A percentile compares a stretch with the other conserved stretches of the same genome.
phyloP scores from a whole-genome alignment of 2,797 vertebrate species.

The Heliangelus exortis region DNA sequence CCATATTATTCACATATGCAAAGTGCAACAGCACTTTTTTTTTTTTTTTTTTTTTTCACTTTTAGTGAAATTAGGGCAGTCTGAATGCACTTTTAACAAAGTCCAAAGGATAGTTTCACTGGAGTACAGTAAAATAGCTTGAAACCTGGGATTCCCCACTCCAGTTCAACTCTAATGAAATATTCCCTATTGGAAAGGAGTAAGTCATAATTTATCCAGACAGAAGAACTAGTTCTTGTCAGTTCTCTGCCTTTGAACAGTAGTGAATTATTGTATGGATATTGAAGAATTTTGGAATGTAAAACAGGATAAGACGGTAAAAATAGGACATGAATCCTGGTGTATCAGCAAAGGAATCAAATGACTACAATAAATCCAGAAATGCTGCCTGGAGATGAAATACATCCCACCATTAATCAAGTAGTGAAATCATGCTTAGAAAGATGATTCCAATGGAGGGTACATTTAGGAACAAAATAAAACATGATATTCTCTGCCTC shows the following conservation, averaged over 20 bases:
- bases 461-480: background rate
- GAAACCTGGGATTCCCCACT: background rate
- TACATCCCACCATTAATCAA: background rate
- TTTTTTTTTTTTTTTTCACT: background rate
- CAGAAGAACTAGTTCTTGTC: background rate
- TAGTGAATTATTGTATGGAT: background rate
- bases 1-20: background rate
- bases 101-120: background rate
- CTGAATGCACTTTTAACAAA: background rate
- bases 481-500: background rate
- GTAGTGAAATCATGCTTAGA: background rate
- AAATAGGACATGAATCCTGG: background rate
- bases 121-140: background rate
- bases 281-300: background rate
- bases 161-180: background rate
- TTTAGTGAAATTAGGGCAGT: background rate
- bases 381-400: background rate
- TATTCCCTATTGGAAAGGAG: background rate
- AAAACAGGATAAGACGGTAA: background rate
- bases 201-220: background rate
- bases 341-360: background rate
- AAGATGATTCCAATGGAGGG: background rate
- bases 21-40: background rate
- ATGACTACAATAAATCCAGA: background rate
- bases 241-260: background rate